Evolutionary conservation across 2,888 invertebrate genomes (phyloP).

Genomic region (Hirtodrosophila histrioides): DNA sequence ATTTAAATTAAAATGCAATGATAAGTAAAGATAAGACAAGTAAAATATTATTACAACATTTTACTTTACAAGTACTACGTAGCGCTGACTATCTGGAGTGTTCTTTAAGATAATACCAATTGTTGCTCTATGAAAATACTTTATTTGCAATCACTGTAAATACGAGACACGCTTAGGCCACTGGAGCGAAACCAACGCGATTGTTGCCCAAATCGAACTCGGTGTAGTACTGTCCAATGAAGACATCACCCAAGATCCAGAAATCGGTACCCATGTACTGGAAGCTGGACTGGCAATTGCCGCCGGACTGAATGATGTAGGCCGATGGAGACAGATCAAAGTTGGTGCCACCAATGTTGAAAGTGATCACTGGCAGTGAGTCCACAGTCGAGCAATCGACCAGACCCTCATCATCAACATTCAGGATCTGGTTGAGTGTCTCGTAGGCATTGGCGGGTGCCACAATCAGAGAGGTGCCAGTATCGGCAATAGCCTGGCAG

Average conservation of each 20-base stretch:
- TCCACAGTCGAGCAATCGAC: constrained; percentile 91
- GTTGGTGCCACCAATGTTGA: constrained; percentile 89
- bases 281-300: constrained; percentile 95
- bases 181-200: constrained; percentile 93
- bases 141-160: constrained; percentile 17
- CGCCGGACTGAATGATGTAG: constrained; percentile 88
- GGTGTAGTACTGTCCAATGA: constrained; percentile 97
- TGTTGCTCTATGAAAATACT: constrained; percentile 18
- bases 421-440: constrained; percentile 20
- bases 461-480: constrained; percentile 97
- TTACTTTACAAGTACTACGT: no score
- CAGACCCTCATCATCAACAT: constrained; percentile 72
- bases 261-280: constrained; percentile 90
- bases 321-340: constrained; percentile 91
- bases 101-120: background rate
- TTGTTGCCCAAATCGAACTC: constrained; percentile 95
- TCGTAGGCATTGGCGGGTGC: constrained; percentile 81
- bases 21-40: background rate
- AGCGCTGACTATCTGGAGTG: no score
- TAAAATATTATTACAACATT: background rate
- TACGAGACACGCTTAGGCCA: constrained; percentile 80
- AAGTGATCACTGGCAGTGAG: constrained; percentile 90
- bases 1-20: no score
- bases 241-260: constrained; percentile 98
- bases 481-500: constrained; percentile 93